Evolutionary conservation across 2,113 vertebrate genomes (phyloP).

Genomic region (Notarius quadriscutis): DNA sequence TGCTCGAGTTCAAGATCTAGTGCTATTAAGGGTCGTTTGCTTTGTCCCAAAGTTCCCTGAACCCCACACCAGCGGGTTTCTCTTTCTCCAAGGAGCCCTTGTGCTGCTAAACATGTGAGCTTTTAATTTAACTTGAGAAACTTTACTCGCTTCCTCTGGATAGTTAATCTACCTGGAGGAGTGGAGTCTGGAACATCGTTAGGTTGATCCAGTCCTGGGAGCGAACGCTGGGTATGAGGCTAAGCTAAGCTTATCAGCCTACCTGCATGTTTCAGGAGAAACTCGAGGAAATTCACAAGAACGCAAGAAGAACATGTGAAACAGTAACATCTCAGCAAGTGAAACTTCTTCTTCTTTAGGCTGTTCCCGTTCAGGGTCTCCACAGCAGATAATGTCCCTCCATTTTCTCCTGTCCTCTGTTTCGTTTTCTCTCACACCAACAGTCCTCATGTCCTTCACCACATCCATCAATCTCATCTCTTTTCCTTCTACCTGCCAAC

Average conservation of each 20-base stretch:
- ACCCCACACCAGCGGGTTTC: neutral
- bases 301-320: neutral
- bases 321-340: too few species aligned
- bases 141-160: neutral
- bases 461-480: too few species aligned
- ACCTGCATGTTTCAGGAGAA: neutral
- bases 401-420: too few species aligned
- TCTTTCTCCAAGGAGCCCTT: neutral
- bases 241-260: neutral
- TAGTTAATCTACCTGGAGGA: neutral
- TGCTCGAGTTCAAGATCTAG: neutral
- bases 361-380: too few species aligned
- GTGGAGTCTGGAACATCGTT: too few species aligned
- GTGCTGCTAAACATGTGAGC: neutral
- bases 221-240: neutral
- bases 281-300: neutral
- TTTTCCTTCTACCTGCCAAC: too few species aligned
- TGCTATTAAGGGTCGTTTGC: neutral
- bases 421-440: too few species aligned
- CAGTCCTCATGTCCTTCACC: too few species aligned
- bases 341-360: too few species aligned
- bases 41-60: neutral
- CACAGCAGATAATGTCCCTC: too few species aligned
- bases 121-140: neutral
- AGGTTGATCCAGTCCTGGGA: neutral